These are phyloP conservation scores for Leptinotarsa peninsularis DNA, from an alignment of 2,888 invertebrate genomes.

Conservation along the genomic window DNA sequence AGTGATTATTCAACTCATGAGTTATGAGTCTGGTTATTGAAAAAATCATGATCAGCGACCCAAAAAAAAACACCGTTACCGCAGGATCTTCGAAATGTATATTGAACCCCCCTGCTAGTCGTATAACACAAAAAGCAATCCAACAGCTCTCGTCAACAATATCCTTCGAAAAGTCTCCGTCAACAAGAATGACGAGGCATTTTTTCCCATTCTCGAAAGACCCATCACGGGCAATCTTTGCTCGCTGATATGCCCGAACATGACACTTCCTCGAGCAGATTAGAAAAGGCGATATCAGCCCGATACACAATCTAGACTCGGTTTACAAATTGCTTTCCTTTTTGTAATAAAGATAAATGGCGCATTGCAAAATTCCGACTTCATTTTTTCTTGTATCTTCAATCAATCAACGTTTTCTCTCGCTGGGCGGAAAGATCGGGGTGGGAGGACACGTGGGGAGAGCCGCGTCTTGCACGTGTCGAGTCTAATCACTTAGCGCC, in stretches of 20 bases:
- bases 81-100: too few relatives aligned
- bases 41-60: too few relatives aligned
- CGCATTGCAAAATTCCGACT: conserved; percentile 53
- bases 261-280: conserved; percentile 27
- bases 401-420: conserved; percentile 59
- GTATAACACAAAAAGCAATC: background rate
- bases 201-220: conserved; percentile 28
- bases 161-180: conserved; percentile 16
- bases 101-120: background rate
- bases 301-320: conserved; percentile 44
- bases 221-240: conserved; percentile 27
- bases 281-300: conserved; percentile 37
- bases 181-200: conserved; percentile 13
- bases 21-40: too few relatives aligned
- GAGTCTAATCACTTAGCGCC: conserved; percentile 59
- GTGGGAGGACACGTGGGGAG: conserved; percentile 35
- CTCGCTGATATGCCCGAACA: conserved; percentile 19
- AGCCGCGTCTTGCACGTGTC: conserved; percentile 54
- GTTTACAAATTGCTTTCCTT: conserved; percentile 54
- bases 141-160: conserved; percentile 1
- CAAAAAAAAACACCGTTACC: too few relatives aligned
- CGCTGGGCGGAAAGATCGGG: background rate
- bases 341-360: conserved; percentile 58
- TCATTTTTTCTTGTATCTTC: conserved; percentile 57
- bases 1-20: too few relatives aligned